Base-by-base conservation (phyloP, 2,797 vertebrate genomes). In the Acipenser transmontanus region DNA sequence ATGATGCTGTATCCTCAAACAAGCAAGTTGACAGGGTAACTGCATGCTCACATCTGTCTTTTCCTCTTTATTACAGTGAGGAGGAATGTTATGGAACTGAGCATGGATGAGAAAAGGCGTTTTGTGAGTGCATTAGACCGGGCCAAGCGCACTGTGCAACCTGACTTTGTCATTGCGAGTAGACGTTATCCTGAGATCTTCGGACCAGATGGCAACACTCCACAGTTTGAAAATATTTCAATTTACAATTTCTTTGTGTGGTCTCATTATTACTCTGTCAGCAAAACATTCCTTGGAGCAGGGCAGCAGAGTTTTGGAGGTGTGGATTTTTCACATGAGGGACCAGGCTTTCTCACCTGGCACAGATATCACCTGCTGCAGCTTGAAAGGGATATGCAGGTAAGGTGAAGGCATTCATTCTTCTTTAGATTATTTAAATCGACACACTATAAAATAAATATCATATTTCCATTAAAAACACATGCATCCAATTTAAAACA, bases 171-270 rank as follows among this genome's bases (percentile, higher is more conserved):
- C 69, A 94, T 99, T 49, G 91, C 94, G n/a, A 95, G 87, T 1
- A 85, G 93, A 62, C 90, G 91, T 71, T 89, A 83, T 2, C 68
- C 86, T 3, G 91, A 94, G 76, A 84, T 99, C 47, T 79, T 97
- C 54, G 91, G 91, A 8, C 87, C 92, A 0, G 93, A 94, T 4
- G 91, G 89, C 48, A 93, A 84, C 82, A 92, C 84, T 1, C 77
- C 81, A 52, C 93, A 93, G 71, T 98, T 98, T 0, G 88, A 98
- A 73, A 94, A 98, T 80, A 81, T 96, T 77, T 91, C 94, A 66
- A 90, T 99, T 77, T 99, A 97, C 77, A 98, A 99, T 69, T 96
- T 92, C 80, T 99, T 98, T 71, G 96, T 98, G 62, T 99, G 96
- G 96, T 85, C 90, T 2, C 97, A 99, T 74, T 99, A 96, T 65